Conservation (phyloP, 2,113 vertebrate genomes). For the Dicrurus megarhynchus region DNA sequence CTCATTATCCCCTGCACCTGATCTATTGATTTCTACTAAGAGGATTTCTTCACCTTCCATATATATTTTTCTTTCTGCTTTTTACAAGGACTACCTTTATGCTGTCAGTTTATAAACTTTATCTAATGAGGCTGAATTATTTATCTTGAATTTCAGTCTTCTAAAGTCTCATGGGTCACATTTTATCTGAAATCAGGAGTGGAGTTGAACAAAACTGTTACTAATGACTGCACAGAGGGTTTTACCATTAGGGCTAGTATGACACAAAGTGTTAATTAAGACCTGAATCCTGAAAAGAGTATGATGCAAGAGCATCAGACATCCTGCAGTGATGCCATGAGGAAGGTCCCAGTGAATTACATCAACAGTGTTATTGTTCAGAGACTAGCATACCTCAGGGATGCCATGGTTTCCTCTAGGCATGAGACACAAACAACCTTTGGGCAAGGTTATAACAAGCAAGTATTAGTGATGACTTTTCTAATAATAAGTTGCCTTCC, state of each 20-base stretch:
- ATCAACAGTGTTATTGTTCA: neutral
- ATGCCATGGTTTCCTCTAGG: neutral
- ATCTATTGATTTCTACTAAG: neutral
- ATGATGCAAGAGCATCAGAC: conserved; percentile 8
- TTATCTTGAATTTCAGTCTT: neutral
- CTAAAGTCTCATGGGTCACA: neutral
- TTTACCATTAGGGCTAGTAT: neutral
- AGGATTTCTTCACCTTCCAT: neutral
- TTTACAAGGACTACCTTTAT: neutral
- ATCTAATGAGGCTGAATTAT: neutral
- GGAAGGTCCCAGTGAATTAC: neutral
- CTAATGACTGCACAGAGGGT: neutral
- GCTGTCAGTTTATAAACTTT: neutral
- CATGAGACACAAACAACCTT: neutral
- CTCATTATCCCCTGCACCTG: neutral
- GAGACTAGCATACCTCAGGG: neutral
- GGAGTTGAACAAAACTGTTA: neutral
- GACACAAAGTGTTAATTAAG: conserved; percentile 41
- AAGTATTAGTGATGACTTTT: conserved; percentile 28
- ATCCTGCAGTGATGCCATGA: neutral
- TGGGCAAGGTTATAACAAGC: conserved; percentile 31
- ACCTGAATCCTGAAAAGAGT: neutral
- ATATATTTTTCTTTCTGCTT: neutral
- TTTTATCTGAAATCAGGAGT: neutral
- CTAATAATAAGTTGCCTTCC: neutral